A percentile compares a stretch with the other conserved stretches of the same genome.
Evolutionary conservation across 2,113 vertebrate genomes (phyloP).

Genomic region (Platysternon megacephalum): DNA sequence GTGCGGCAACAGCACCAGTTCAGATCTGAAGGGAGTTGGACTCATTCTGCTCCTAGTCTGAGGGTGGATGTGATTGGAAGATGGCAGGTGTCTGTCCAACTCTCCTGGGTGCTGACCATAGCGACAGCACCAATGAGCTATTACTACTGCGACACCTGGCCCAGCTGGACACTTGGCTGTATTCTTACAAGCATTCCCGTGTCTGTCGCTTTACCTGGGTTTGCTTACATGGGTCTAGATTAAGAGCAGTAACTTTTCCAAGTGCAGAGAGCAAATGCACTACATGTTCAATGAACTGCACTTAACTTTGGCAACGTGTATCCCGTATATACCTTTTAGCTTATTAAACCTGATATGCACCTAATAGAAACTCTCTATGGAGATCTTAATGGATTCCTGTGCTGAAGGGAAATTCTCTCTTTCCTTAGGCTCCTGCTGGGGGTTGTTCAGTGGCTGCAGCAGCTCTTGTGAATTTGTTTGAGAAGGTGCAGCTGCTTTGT

Average conservation of each 20-base stretch:
- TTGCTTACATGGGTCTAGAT: background rate
- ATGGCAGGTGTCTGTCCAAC: background rate
- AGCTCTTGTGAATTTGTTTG: background rate
- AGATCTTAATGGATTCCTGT: fast-evolving
- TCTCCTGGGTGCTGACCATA: fast-evolving
- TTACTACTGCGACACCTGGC: background rate
- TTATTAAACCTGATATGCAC: fast-evolving
- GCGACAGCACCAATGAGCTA: background rate
- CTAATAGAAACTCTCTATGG: background rate
- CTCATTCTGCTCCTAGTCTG: background rate
- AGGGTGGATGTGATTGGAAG: too few species aligned
- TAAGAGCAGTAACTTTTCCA: fast-evolving
- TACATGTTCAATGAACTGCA: fast-evolving
- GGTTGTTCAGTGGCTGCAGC: background rate
- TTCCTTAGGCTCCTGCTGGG: fast-evolving
- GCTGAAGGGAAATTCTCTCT: background rate
- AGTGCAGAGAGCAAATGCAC: fast-evolving
- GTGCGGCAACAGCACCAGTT: background rate
- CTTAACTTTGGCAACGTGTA: background rate
- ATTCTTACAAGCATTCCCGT: fast-evolving
- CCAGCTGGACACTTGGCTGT: background rate
- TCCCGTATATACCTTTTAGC: fast-evolving
- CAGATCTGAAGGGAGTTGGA: fast-evolving
- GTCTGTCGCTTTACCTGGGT: background rate
- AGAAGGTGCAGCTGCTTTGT: fast-evolving